A percentile compares a stretch with the other conserved stretches of the same genome.
Conservation (phyloP, 1,140 invertebrate genomes). For the Drosophila lacertosa region DNA sequence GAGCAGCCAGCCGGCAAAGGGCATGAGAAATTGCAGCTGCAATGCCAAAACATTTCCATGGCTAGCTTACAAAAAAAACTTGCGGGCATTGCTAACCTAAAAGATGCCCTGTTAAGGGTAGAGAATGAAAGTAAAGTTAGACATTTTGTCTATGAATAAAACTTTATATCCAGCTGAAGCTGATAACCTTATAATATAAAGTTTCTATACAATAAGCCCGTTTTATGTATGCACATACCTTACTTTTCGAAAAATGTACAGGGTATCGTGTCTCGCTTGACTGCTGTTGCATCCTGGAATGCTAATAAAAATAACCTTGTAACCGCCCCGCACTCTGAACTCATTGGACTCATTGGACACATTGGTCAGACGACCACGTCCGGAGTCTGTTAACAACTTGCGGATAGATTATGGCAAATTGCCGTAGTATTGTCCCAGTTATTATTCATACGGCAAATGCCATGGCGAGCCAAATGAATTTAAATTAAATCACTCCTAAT, state of each 20-base stretch:
- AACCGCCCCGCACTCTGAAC: no score
- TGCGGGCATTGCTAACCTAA: not conserved
- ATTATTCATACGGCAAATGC: conserved; percentile 10
- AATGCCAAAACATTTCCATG: conserved; percentile 13
- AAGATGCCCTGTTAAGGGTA: conserved; percentile 1
- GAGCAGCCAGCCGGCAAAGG: conserved; percentile 37
- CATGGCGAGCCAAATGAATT: not conserved
- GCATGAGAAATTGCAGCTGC: conserved; percentile 49
- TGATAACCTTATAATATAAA: no score
- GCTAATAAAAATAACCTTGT: conserved; percentile 20
- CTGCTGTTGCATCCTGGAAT: conserved; percentile 1
- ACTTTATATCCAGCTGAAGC: no score
- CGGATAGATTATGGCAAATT: conserved; percentile 18
- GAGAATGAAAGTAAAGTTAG: no score
- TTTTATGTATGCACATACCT: no score
- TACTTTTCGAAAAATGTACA: not conserved
- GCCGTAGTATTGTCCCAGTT: conserved; percentile 8
- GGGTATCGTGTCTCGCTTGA: not conserved
- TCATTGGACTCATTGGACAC: not conserved
- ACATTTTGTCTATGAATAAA: no score
- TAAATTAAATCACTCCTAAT: not conserved
- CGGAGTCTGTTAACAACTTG: conserved; percentile 8
- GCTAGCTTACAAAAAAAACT: not conserved
- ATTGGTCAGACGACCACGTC: conserved; percentile 4
- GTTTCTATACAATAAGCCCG: no score